Percentiles rank a stretch among this genome's conserved stretches.
Conservation (phyloP, 2,113 vertebrate genomes). For the Falco punctatus region DNA sequence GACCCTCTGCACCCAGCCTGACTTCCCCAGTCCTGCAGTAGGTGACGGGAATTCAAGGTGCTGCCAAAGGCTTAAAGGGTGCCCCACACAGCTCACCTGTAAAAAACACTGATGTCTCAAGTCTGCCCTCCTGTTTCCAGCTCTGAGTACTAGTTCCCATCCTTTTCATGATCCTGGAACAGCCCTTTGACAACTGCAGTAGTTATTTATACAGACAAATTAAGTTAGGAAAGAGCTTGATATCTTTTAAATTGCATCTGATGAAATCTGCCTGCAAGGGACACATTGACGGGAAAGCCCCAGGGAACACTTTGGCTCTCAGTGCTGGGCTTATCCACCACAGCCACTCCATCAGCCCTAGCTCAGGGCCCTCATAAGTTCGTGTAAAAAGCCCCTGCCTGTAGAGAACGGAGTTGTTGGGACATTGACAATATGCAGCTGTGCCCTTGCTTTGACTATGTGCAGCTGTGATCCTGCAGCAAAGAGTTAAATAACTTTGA, state of each 20-base stretch:
- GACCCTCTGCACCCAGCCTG: not conserved
- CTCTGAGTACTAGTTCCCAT: not conserved
- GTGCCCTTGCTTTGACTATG: too few species aligned
- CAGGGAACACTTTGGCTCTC: not conserved
- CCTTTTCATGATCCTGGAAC: not conserved
- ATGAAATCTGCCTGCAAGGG: not conserved
- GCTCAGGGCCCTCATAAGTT: not conserved
- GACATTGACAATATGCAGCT: too few species aligned
- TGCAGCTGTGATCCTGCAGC: too few species aligned
- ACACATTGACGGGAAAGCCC: not conserved
- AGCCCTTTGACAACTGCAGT: not conserved
- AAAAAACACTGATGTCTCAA: not conserved
- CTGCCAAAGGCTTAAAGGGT: not conserved
- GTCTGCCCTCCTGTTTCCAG: not conserved
- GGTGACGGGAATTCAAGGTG: not conserved
- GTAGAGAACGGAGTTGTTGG: too few species aligned
- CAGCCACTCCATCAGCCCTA: not conserved
- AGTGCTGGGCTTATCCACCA: not conserved
- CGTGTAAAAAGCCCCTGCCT: not conserved
- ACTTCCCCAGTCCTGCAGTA: not conserved
- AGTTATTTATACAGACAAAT: constrained; percentile 22
- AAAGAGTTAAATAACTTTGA: too few species aligned
- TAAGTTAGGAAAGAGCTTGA: constrained; percentile 11
- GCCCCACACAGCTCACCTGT: not conserved
- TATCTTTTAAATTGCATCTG: constrained; percentile 36